phyloP scores from a whole-genome alignment of 2,888 invertebrate genomes.

The Morinoia aosen region DNA sequence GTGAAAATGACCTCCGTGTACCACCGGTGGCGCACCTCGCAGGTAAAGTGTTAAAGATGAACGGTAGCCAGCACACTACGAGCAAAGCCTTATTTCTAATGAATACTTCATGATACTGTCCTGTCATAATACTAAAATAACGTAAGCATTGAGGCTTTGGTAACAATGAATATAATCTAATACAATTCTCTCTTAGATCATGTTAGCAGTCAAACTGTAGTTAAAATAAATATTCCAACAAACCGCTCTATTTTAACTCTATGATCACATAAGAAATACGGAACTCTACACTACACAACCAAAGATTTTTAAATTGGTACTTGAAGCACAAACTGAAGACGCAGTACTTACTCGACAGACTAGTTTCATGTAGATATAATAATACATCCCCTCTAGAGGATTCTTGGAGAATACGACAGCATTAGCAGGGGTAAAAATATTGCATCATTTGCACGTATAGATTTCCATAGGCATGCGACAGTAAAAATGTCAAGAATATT shows the following conservation, averaged over 20 bases:
- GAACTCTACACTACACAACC: neutral
- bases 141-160: no score
- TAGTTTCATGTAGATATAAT: neutral
- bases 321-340: neutral
- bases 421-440: no score
- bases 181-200: no score
- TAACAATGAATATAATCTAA: no score
- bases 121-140: no score
- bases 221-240: neutral
- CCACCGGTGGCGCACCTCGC: no score
- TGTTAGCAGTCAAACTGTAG: neutral
- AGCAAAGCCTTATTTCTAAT: no score
- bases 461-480: neutral
- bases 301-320: neutral
- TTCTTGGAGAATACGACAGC: neutral
- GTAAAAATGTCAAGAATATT: neutral
- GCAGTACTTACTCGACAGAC: neutral
- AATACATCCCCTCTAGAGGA: neutral
- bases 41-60: no score
- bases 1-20: no score
- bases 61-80: no score
- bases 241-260: neutral
- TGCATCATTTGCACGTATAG: no score
- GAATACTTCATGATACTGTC: no score
- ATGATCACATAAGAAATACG: neutral